Evolutionary conservation across 2,113 vertebrate genomes (phyloP).

Genomic region (Nansenia antarctica): DNA sequence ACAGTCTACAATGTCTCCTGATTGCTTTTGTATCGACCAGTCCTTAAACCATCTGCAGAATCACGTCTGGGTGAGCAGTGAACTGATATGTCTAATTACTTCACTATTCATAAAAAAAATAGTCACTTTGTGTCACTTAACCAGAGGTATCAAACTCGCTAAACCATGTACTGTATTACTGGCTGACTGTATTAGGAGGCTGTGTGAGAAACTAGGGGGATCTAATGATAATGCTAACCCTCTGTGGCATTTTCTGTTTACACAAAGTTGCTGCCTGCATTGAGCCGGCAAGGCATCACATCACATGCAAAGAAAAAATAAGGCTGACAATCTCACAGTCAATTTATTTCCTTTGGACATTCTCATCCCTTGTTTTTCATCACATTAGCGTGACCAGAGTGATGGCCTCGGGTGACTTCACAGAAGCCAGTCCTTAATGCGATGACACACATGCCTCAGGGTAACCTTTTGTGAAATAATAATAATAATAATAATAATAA

Average conservation of each 20-base stretch:
- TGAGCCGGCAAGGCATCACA: neutral
- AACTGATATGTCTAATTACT: no score
- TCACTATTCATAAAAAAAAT: neutral
- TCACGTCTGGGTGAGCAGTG: no score
- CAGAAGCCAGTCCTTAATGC: conserved; percentile 10
- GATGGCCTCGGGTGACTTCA: conserved; percentile 26
- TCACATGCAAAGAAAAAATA: conserved; percentile 12
- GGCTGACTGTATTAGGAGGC: neutral
- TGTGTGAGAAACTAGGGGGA: neutral
- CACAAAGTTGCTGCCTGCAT: neutral
- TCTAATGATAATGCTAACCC: conserved; percentile 21
- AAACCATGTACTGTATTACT: conserved; percentile 1
- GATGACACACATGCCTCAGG: conserved; percentile 11
- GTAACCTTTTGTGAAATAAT: conserved; percentile 24
- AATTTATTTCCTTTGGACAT: conserved; percentile 35
- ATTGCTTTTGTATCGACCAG: no score
- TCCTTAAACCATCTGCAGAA: no score
- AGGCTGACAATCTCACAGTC: conserved; percentile 13
- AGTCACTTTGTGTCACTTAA: neutral
- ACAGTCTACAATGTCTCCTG: no score
- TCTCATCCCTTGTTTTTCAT: conserved; percentile 21
- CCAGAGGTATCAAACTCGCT: conserved; percentile 6
- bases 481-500: no score
- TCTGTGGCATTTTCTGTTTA: neutral
- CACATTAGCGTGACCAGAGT: conserved; percentile 14